Percentiles rank a stretch among this genome's conserved stretches.
phyloP scores from a whole-genome alignment of 1,140 invertebrate genomes.

The Melipona quadrifasciata region DNA sequence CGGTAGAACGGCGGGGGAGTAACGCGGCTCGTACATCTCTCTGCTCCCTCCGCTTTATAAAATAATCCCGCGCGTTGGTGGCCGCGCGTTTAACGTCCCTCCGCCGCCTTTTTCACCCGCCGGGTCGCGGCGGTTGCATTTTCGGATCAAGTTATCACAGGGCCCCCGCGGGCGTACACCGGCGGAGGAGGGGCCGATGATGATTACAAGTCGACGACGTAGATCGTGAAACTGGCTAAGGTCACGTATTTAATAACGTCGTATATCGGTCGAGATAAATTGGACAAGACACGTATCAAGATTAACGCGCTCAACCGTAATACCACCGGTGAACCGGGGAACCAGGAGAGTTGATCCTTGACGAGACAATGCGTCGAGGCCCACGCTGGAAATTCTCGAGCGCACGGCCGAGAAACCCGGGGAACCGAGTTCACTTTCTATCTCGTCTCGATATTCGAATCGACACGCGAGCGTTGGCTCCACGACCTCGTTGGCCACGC shows the following conservation, averaged over 20 bases:
- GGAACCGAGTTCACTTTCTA: conserved; percentile 9
- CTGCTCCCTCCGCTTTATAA: background rate
- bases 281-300: conserved; percentile 65
- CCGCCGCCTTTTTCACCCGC: conserved; percentile 1
- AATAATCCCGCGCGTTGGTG: background rate
- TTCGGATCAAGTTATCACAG: conserved; percentile 44
- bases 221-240: conserved; percentile 30
- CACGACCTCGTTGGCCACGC: background rate
- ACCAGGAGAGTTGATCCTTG: conserved; percentile 5
- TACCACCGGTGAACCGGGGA: background rate
- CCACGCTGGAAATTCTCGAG: background rate
- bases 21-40: background rate
- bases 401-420: background rate
- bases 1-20: background rate
- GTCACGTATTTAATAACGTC: conserved; percentile 69
- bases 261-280: conserved; percentile 61
- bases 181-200: too few species aligned
- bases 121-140: conserved; percentile 7
- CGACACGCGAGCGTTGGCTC: conserved; percentile 7
- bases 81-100: background rate
- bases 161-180: background rate
- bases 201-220: background rate
- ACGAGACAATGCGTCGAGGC: conserved; percentile 18
- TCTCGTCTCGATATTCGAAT: background rate
- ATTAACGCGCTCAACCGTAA: conserved; percentile 55